Conservation (phyloP, 2,797 vertebrate species). For the Schizopygopsis pylzovi region DNA sequence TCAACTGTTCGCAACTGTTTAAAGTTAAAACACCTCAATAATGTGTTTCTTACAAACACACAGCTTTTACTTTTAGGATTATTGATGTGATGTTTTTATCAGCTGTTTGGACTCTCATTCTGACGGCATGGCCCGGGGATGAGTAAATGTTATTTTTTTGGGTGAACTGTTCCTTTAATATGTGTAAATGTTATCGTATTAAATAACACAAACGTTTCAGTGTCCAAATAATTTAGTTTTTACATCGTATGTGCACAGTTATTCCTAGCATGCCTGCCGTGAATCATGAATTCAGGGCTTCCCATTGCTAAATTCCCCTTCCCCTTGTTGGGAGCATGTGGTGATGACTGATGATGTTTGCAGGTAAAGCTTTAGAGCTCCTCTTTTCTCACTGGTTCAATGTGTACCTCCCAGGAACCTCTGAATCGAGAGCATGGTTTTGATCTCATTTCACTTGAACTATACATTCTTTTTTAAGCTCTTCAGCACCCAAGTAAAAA, state of each 20-base stretch:
- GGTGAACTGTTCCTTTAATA: background rate
- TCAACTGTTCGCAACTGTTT: background rate
- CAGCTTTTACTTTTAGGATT: too few relatives aligned
- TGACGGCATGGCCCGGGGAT: too few relatives aligned
- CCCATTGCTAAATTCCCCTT: background rate
- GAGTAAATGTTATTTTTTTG: too few relatives aligned
- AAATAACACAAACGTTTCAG: background rate
- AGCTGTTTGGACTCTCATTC: background rate
- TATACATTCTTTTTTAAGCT: constrained; percentile 5
- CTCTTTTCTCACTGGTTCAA: background rate
- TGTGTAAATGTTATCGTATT: too few relatives aligned
- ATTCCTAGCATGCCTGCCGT: background rate
- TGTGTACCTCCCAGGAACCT: background rate
- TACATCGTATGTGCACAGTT: background rate
- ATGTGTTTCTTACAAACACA: background rate
- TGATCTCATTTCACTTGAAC: constrained; percentile 21
- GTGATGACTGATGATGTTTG: constrained; percentile 21
- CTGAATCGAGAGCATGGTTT: background rate
- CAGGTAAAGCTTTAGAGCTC: constrained; percentile 23
- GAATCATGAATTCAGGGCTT: background rate
- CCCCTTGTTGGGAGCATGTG: background rate
- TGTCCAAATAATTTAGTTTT: background rate
- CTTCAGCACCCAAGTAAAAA: too few relatives aligned
- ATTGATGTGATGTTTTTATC: background rate
- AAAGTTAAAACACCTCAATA: background rate